Conservation (phyloP, 1,140 invertebrate genomes). For the Sinella curviseta region DNA sequence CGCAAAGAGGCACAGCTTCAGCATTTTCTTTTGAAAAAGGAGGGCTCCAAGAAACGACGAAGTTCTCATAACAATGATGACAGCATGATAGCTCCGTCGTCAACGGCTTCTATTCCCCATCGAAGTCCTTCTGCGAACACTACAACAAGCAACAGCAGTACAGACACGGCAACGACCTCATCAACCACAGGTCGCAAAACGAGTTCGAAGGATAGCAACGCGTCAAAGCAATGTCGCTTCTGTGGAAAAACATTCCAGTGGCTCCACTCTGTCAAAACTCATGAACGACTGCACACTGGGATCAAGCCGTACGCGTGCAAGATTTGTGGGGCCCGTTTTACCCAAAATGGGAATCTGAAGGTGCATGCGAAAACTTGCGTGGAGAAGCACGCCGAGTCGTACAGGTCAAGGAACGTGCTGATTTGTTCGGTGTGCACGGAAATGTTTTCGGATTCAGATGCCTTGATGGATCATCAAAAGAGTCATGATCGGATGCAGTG, state of each 20-base stretch:
- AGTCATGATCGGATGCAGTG: slow-evolving; percentile 14
- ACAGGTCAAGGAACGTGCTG: neutral
- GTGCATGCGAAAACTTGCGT: slow-evolving; percentile 16
- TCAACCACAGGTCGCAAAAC: neutral
- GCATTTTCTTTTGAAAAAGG: no score
- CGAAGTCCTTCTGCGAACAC: neutral
- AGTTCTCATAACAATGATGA: neutral
- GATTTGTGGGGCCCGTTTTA: neutral
- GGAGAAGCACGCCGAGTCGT: slow-evolving; percentile 10
- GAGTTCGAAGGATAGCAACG: neutral
- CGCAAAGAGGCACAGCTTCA: no score
- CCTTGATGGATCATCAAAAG: slow-evolving; percentile 11
- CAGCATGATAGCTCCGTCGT: neutral
- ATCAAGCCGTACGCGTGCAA: slow-evolving; percentile 2
- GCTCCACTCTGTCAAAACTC: slow-evolving; percentile 13
- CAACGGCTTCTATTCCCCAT: neutral
- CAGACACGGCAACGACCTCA: neutral
- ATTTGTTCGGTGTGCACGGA: slow-evolving; percentile 13
- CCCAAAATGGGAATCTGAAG: slow-evolving; percentile 6
- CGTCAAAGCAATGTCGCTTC: slow-evolving; percentile 3
- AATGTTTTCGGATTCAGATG: slow-evolving; percentile 20
- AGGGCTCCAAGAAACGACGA: neutral
- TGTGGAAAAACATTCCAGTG: slow-evolving; percentile 16
- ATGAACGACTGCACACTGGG: slow-evolving; percentile 8
- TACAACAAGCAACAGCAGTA: neutral